Evolutionary conservation across 2,113 vertebrate genomes (phyloP).

Genomic region (Oreochromis niloticus): DNA sequence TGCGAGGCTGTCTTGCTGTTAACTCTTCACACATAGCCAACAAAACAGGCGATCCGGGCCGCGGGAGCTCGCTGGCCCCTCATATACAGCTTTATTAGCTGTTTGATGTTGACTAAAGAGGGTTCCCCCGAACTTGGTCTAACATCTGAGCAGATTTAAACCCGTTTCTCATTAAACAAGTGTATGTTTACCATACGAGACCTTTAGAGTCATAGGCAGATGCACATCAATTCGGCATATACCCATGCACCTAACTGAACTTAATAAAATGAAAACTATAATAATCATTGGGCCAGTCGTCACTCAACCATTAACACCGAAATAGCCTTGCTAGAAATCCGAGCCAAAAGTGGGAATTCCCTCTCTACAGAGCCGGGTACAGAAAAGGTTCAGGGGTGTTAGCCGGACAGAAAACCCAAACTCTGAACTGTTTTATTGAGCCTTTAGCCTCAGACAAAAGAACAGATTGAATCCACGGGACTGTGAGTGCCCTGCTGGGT

Average conservation of each 20-base stretch:
- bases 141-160: background rate
- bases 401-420: accelerated
- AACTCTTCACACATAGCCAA: background rate
- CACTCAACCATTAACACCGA: background rate
- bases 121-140: background rate
- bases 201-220: background rate
- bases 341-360: background rate
- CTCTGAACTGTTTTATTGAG: background rate
- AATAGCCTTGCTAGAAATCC: background rate
- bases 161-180: background rate
- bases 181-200: background rate
- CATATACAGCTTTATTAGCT: background rate
- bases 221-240: background rate
- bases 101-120: background rate
- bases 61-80: background rate
- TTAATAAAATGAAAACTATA: background rate
- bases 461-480: background rate
- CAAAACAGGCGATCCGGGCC: background rate
- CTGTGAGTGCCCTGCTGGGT: background rate
- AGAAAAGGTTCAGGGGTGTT: background rate
- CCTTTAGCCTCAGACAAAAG: background rate
- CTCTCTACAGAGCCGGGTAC: background rate
- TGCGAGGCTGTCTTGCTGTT: background rate
- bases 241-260: background rate
- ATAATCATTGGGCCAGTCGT: background rate